Base-by-base conservation (phyloP, 1,140 invertebrate genomes). In the Nebria ingens region DNA sequence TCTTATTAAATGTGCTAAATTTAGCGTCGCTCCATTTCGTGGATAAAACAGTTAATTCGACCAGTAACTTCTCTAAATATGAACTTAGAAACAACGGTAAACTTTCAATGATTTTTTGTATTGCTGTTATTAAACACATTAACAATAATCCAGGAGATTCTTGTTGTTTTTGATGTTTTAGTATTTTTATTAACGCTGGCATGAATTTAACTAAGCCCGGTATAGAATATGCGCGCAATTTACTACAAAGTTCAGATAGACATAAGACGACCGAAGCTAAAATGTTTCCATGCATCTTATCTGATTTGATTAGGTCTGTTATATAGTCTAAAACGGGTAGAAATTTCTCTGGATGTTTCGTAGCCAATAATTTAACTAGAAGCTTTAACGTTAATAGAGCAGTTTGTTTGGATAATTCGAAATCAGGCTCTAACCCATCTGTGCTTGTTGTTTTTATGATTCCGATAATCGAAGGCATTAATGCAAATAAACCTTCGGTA, bases 371-470 rank as follows among this genome's bases (percentile, higher is more conserved):
- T 61, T 84, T 83, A 0, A 86, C 83, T 9, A 95, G 63, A 2
- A 93, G 68, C 70, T 95, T 93, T 2, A 95, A 65, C 1, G 85
- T 85, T 21, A 92, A 78, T 13, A 95, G 68, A 1, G 87, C 85
- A 1, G 84, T 86, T 71, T 93, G 91, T 64, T 89, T 83, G 57
- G 87, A 81, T 3, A 84, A 66, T 55, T 86, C 81, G 17, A 75
- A 62, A 56, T 82, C 76, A 57, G 71, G 71, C 22, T 76, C 69
- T 63, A 62, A 52, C 45, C 73, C 58, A 21, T 67, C 61, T n/a
- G 73, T 66, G 3, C 77, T 58, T 20, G 85, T 76, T n/a, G 76
- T 75, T 51, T 79, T 72, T 1, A 88, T 75, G 19, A 89, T 77
- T 1, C 73, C 66, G 2, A 86, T 64, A 13, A 94, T 64, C 0